Conservation (phyloP, 2,113 vertebrate genomes). For the Poicephalus gulielmi region DNA sequence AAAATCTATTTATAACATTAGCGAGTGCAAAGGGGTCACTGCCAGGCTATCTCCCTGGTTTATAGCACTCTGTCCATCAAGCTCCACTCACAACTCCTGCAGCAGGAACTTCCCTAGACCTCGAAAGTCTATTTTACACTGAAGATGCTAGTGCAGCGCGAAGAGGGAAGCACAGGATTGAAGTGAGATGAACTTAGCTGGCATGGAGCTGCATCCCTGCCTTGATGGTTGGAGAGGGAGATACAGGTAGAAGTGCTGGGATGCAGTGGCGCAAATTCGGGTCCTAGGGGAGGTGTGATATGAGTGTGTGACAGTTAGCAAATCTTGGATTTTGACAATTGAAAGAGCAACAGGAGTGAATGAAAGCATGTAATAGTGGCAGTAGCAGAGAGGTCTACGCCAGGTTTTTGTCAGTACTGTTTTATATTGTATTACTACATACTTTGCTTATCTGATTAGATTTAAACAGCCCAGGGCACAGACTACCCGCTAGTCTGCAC, state of each 20-base stretch:
- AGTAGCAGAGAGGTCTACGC: neutral
- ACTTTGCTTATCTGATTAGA: neutral
- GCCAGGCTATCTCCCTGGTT: neutral
- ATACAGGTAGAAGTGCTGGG: neutral
- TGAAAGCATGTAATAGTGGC: neutral
- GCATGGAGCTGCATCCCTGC: neutral
- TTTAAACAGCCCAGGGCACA: neutral
- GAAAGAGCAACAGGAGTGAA: neutral
- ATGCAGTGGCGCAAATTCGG: neutral
- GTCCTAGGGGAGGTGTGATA: neutral
- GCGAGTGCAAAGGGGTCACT: neutral
- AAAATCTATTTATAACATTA: neutral
- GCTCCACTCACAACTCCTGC: neutral
- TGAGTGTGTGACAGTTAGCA: neutral
- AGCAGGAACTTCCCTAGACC: neutral
- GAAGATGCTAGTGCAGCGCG: neutral
- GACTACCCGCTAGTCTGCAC: neutral
- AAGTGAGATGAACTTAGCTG: neutral
- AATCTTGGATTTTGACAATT: neutral
- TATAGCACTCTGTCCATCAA: neutral
- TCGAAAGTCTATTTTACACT: neutral
- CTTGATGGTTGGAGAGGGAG: neutral
- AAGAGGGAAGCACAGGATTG: fast-evolving
- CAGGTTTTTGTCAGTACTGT: neutral
- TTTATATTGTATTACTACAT: neutral